These are phyloP conservation scores for Sphyrna mokarran DNA, from an alignment of 2,113 vertebrate species.

Conservation along the genomic window DNA sequence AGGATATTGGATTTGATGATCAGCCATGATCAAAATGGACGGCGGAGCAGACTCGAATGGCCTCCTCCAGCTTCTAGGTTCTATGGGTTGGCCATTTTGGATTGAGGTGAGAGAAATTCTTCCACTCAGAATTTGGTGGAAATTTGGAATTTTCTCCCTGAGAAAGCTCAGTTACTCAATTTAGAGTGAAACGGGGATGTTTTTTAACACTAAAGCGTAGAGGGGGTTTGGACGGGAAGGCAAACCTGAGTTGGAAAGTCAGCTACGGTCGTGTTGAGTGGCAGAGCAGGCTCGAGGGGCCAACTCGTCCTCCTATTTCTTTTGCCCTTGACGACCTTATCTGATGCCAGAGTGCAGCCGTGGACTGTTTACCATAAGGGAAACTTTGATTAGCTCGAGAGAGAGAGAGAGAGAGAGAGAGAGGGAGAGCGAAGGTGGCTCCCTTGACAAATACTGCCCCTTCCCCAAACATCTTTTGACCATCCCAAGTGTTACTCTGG, in stretches of 20 bases:
- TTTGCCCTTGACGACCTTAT: not conserved
- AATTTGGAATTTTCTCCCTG: too few relatives aligned
- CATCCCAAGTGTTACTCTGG: not conserved
- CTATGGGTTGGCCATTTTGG: too few relatives aligned
- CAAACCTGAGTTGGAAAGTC: not conserved
- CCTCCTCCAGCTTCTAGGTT: too few relatives aligned
- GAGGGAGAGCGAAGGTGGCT: not conserved
- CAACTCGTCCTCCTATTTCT: not conserved
- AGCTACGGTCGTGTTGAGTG: not conserved
- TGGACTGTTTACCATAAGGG: not conserved
- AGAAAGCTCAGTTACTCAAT: not conserved
- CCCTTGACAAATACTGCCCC: not conserved
- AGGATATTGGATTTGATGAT: too few relatives aligned
- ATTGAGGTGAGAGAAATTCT: not conserved
- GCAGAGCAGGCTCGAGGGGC: not conserved
- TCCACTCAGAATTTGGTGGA: not conserved
- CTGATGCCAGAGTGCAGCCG: not conserved
- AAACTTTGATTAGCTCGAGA: not conserved
- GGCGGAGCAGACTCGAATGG: too few relatives aligned
- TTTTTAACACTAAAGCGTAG: not conserved
- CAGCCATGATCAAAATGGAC: too few relatives aligned
- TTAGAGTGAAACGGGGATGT: not conserved
- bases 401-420: not conserved
- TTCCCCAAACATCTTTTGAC: fast-evolving
- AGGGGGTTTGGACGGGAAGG: too few relatives aligned